Conservation (phyloP, 2,113 vertebrate species). For the Gallinago paraguaiae region DNA sequence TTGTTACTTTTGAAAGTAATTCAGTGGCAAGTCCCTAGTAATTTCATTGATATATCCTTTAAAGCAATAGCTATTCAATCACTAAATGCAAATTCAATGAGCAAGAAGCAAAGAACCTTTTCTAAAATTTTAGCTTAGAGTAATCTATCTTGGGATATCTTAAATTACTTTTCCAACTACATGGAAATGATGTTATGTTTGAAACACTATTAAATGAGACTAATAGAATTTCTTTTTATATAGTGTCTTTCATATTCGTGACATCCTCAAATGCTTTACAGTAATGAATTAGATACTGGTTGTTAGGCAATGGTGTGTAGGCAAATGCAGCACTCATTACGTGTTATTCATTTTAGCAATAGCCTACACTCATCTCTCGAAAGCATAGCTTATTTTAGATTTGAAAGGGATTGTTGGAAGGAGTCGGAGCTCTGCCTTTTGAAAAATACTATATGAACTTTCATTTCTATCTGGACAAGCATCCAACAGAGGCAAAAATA, state of each 20-base stretch:
- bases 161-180: constrained; percentile 46
- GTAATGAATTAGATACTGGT: constrained; percentile 55
- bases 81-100: constrained; percentile 20
- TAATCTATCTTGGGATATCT: constrained; percentile 32
- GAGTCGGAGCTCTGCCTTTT: background rate
- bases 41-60: constrained; percentile 35
- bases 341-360: constrained; percentile 25
- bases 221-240: constrained; percentile 52
- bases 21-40: background rate
- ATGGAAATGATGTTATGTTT: background rate
- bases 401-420: background rate
- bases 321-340: constrained; percentile 53
- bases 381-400: constrained; percentile 12
- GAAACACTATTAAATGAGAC: constrained; percentile 35
- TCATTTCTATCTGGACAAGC: background rate
- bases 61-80: constrained; percentile 14
- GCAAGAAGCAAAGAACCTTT: background rate
- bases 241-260: background rate
- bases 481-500: background rate
- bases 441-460: background rate
- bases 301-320: constrained; percentile 43
- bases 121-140: constrained; percentile 6
- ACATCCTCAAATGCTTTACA: constrained; percentile 17
- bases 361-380: constrained; percentile 12
- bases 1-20: constrained; percentile 2